These are phyloP conservation scores for Corydoras maculifer DNA, from an alignment of 2,113 vertebrate genomes.

Conservation along the genomic window DNA sequence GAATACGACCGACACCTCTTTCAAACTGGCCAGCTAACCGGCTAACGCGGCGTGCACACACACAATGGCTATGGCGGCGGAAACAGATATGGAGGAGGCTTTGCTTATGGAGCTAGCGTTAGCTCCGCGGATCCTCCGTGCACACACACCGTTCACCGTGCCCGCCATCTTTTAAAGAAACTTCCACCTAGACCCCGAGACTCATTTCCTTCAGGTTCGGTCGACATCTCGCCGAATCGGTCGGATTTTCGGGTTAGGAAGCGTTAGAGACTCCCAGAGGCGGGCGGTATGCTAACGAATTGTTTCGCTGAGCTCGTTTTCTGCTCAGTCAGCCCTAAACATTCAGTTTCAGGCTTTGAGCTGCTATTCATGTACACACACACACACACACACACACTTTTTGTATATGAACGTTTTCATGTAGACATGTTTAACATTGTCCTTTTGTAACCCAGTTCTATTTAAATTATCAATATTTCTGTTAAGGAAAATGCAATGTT, in stretches of 20 bases:
- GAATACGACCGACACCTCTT: not conserved
- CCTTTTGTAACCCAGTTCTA: too few species aligned
- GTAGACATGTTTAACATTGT: too few species aligned
- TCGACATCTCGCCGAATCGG: not conserved
- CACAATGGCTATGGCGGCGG: conserved; percentile 27
- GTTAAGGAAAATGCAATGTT: too few species aligned
- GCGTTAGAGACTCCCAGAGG: not conserved
- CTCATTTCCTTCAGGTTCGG: not conserved
- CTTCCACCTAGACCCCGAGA: conserved; percentile 37
- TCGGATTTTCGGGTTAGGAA: not conserved
- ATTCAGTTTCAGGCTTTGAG: not conserved
- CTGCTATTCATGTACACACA: not conserved
- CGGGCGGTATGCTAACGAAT: conserved; percentile 16
- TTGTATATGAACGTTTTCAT: too few species aligned
- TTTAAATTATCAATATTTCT: too few species aligned
- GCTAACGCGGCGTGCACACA: conserved; percentile 23
- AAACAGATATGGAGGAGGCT: conserved; percentile 34
- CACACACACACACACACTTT: not conserved
- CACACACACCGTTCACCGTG: conserved; percentile 55
- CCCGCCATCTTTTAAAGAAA: conserved; percentile 90
- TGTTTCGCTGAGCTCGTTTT: conserved; percentile 3
- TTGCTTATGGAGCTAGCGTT: conserved; percentile 26
- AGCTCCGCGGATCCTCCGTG: conserved; percentile 36
- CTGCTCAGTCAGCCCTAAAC: not conserved
- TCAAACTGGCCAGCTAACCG: conserved; percentile 31